These are phyloP conservation scores for Rissa tridactyla DNA, from an alignment of 2,113 vertebrate genomes.

Conservation along the genomic window DNA sequence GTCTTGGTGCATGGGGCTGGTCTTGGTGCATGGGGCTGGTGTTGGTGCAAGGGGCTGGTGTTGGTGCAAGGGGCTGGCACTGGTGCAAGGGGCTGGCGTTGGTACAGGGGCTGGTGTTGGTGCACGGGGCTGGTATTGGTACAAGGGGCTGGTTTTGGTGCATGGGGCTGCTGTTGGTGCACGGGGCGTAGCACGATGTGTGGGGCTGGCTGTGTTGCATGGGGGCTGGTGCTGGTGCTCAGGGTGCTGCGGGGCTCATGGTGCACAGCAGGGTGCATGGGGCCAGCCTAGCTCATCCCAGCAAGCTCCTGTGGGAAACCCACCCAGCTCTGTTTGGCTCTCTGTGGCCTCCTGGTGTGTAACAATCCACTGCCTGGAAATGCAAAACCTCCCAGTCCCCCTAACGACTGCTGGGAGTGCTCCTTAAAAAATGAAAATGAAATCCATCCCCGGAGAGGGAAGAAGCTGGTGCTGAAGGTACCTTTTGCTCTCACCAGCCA, in stretches of 20 bases:
- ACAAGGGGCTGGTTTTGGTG: too few species aligned
- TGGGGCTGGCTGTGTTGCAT: not conserved
- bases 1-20: not conserved
- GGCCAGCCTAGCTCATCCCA: not conserved
- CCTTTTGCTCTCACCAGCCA: not conserved
- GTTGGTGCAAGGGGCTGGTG: not conserved
- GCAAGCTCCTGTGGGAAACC: not conserved
- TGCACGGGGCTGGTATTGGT: too few species aligned
- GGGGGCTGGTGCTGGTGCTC: not conserved
- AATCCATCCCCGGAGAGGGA: rapidly evolving
- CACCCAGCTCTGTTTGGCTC: not conserved
- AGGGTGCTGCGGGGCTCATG: not conserved
- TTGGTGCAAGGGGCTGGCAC: too few species aligned
- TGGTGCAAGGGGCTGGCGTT: too few species aligned
- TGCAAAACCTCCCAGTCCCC: not conserved
- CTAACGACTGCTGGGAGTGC: not conserved
- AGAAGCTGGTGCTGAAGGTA: not conserved
- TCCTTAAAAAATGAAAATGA: not conserved
- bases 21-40: not conserved
- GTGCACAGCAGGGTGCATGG: not conserved
- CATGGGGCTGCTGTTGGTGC: too few species aligned
- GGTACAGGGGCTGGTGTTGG: too few species aligned
- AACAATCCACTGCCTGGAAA: not conserved
- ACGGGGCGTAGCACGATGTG: too few species aligned
- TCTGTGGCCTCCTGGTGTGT: rapidly evolving